Base-by-base conservation (phyloP, 1,140 invertebrate genomes). In the Drosophila jambulina region DNA sequence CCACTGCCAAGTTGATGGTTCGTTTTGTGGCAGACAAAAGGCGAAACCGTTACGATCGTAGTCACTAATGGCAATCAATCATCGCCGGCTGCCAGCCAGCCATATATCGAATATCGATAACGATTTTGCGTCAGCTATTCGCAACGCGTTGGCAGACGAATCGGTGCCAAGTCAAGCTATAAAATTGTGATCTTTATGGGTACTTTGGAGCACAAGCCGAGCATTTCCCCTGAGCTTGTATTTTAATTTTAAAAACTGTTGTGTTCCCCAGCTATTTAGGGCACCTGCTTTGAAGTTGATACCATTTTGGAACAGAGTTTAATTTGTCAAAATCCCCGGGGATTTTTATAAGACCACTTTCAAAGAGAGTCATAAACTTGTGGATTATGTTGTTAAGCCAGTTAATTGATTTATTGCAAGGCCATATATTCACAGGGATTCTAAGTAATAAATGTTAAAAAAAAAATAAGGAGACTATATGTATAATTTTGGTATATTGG, bases 21-120 rank as follows among this genome's bases (percentile, higher is more conserved):
- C 51, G 43, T 62, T 36, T 10, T 12, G 65, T 21, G 51, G 64
- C 34, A 72, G 77, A 67, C 81, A 84, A 81, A 53, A 78, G 57
- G 53, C 46, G 70, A 75, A 48, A 82, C 82, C 78, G 82, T 85
- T 85, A 85, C 74, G 68, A 51, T 34, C 49, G 12, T 6, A 69
- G 34, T 75, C 71, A 58, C 45, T 69, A 86, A 72, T 77, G 78
- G 82, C 82, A 68, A 85, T 85, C 82, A 82, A 85, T 85, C 81
- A 84, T 77, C 43, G 46, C 61, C 51, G 63, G 29, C 57, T 76
- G 77, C 69, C 64, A 70, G 21, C 27, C 27, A 32, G 13, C 19
- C 19, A 38, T 36, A 56, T 68, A 67, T 74, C 56, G 51, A 51
- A 71, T 57, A 57, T 53, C 38, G 53, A 72, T 58, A 61, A n/a